Evolutionary conservation across 2,797 vertebrate genomes (phyloP).

Genomic region (Emydoidea blandingii): DNA sequence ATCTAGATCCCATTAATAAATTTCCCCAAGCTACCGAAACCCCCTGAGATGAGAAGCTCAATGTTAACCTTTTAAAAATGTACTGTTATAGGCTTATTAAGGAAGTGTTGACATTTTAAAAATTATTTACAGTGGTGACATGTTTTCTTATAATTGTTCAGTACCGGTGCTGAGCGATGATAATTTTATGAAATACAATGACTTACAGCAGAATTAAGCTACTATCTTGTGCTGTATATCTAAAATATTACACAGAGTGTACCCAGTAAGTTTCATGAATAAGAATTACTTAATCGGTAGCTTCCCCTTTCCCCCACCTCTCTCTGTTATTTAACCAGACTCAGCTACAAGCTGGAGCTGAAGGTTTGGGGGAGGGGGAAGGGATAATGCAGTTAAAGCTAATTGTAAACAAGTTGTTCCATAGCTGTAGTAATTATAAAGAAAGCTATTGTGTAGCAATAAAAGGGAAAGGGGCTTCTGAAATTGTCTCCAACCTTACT

Average conservation of each 20-base stretch:
- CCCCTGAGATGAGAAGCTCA: background rate
- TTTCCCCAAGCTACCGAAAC: rapidly evolving
- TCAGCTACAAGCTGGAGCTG: background rate
- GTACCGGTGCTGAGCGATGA: background rate
- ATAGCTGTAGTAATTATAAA: background rate
- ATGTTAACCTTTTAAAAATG: background rate
- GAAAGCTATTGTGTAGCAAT: background rate
- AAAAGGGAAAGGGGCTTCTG: background rate
- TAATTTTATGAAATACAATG: background rate
- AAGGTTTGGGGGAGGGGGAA: rapidly evolving
- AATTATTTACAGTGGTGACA: background rate
- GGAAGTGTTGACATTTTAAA: background rate
- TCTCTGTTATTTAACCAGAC: conserved; percentile 8
- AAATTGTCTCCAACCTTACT: background rate
- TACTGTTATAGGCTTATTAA: background rate
- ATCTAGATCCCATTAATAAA: background rate
- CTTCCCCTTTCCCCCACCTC: background rate
- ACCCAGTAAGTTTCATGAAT: background rate
- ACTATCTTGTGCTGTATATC: background rate
- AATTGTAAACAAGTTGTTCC: background rate
- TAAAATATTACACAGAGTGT: background rate
- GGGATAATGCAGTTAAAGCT: background rate
- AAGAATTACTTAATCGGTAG: background rate
- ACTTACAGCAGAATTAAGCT: background rate
- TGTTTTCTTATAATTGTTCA: conserved; percentile 31